Percentiles rank a stretch among this genome's conserved stretches.
Evolutionary conservation across 2,113 vertebrate genomes (phyloP).

Genomic region (Odobenus rosmarus): DNA sequence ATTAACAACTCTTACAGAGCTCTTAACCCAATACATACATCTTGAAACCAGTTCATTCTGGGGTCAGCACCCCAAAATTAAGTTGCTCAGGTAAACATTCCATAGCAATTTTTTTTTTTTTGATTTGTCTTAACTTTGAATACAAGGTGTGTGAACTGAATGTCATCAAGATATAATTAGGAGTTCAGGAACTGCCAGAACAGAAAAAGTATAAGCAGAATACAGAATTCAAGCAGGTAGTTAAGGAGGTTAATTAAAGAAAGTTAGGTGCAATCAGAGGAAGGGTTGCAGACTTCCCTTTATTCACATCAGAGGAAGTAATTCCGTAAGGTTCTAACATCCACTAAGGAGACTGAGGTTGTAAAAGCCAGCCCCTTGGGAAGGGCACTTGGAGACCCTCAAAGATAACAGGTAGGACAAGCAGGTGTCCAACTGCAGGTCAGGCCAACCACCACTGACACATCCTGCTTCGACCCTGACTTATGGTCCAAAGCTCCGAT

Average conservation of each 20-base stretch:
- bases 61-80: neutral
- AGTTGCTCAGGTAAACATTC: neutral
- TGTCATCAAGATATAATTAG: neutral
- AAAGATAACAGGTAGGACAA: neutral
- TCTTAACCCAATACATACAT: neutral
- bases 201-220: neutral
- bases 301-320: neutral
- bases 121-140: slow-evolving; percentile 10
- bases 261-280: neutral
- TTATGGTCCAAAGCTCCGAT: neutral
- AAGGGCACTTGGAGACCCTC: neutral
- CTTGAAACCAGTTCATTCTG: neutral
- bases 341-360: neutral
- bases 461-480: neutral
- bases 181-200: neutral
- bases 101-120: neutral
- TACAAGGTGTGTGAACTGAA: neutral
- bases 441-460: neutral
- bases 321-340: neutral
- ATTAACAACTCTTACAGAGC: neutral
- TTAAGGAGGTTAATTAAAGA: neutral
- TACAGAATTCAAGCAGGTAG: neutral
- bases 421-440: neutral
- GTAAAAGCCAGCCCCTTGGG: neutral
- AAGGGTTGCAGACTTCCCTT: neutral